These are phyloP conservation scores for Pandemis cinnamomeana DNA, from an alignment of 2,888 invertebrate genomes.

Conservation along the genomic window DNA sequence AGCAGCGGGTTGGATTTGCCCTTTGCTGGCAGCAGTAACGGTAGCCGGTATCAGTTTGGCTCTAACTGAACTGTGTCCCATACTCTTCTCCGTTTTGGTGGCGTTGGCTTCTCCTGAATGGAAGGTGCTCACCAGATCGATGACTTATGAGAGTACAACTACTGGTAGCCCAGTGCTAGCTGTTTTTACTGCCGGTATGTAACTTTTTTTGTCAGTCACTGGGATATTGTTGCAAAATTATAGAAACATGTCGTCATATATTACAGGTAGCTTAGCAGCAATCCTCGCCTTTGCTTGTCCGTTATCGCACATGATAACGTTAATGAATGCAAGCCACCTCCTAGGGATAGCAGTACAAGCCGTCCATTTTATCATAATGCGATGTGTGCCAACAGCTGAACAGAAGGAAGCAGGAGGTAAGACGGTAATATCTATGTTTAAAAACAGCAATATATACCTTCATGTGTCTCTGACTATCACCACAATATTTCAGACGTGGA, in stretches of 20 bases:
- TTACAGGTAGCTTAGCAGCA: conserved; percentile 85
- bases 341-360: conserved; percentile 79
- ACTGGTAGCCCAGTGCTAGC: conserved; percentile 86
- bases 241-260: conserved; percentile 11
- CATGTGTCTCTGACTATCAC: neutral
- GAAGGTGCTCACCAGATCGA: conserved; percentile 85
- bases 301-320: conserved; percentile 84
- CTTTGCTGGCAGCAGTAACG: conserved; percentile 84
- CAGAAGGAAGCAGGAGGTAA: conserved; percentile 82
- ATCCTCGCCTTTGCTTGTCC: conserved; percentile 87
- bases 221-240: neutral
- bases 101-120: conserved; percentile 85
- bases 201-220: neutral
- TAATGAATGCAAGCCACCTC: conserved; percentile 85
- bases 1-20: conserved; percentile 85
- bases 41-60: conserved; percentile 85
- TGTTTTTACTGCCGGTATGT: conserved; percentile 85
- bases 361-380: conserved; percentile 78
- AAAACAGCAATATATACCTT: neutral
- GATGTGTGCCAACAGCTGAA: conserved; percentile 83
- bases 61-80: conserved; percentile 85
- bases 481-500: conserved; percentile 70
- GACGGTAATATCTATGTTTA: conserved; percentile 17
- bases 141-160: conserved; percentile 84
- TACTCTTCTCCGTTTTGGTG: conserved; percentile 82